Evolutionary conservation across 2,888 invertebrate species (phyloP).

Genomic region (Rhamphomyia laevipes): DNA sequence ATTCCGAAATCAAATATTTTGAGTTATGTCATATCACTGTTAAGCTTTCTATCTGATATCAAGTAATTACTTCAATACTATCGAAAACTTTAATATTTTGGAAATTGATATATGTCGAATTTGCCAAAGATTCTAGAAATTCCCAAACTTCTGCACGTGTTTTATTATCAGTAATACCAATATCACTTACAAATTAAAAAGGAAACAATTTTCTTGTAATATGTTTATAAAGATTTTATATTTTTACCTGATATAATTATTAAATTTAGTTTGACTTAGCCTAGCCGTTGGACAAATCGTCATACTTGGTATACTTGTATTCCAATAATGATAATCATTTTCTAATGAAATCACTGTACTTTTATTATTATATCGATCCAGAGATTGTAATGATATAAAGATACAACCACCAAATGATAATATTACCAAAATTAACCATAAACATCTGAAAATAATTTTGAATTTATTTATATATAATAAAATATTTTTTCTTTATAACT

Average conservation of each 20-base stretch:
- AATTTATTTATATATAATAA: conserved; percentile 6
- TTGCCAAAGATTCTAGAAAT: conserved; percentile 34
- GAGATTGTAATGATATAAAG: conserved; percentile 27
- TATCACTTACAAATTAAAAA: neutral
- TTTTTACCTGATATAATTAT: conserved; percentile 23
- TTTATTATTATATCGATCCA: conserved; percentile 28
- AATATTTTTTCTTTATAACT: conserved; percentile 2
- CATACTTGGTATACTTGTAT: conserved; percentile 28
- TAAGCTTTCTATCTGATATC: no score
- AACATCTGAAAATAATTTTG: neutral
- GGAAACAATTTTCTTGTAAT: no score
- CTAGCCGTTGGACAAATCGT: conserved; percentile 34
- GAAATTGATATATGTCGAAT: conserved; percentile 33
- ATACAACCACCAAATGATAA: conserved; percentile 25
- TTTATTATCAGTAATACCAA: neutral
- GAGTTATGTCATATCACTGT: no score
- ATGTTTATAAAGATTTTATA: no score
- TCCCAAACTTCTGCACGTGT: conserved; percentile 14
- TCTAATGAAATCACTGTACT: conserved; percentile 33
- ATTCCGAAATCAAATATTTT: no score
- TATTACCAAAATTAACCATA: conserved; percentile 26
- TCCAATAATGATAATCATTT: conserved; percentile 33
- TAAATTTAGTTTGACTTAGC: conserved; percentile 21
- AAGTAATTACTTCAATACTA: conserved; percentile 21
- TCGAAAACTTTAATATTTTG: conserved; percentile 24